Base-by-base conservation (phyloP, 1,140 invertebrate species). In the Drosophila lacertosa region DNA sequence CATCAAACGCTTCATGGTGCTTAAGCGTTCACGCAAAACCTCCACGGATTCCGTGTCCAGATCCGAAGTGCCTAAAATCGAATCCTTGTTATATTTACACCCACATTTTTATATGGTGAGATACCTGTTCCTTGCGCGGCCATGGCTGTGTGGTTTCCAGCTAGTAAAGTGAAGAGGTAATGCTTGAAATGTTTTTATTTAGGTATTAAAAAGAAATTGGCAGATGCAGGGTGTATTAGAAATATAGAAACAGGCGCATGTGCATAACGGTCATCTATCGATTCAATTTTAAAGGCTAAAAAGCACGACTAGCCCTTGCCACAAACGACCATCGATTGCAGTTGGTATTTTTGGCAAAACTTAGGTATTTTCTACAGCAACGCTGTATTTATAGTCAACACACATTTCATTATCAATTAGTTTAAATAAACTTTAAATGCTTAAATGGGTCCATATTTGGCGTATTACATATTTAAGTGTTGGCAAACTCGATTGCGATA, bases 381-480 rank as follows among this genome's bases (percentile, higher is more conserved):
- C 51, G 53, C 42, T 55, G 57, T 47, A 50, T 83, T 70, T 80
- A 84, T 75, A 72, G 79, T 80, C 74, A 69, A 60, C 51, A 35
- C 48, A 58, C 51, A 53, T 42, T 16, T 45, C n/a, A 7, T 29
- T 22, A 24, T 64, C 16, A 59, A 37, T 26, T 50, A n/a, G n/a
- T n/a, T n/a, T n/a, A n/a, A n/a, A n/a, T n/a, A n/a, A n/a, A n/a
- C n/a, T n/a, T n/a, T n/a, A n/a, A n/a, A n/a, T n/a, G n/a, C n/a
- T n/a, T n/a, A n/a, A n/a, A n/a, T n/a, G n/a, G n/a, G n/a, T n/a
- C 97, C 99, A 92, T 99, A 99, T 94, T 93, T 99, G 53, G 94
- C 97, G 45, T 99, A 97, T 92, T 29, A 29, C 0, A 29, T 29
- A 7, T 20, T 48, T 11, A 0, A 24, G 57, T 62, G 44, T 39